These are phyloP conservation scores for Micropoecilia bifurca DNA, from an alignment of 2,797 vertebrate species.

Conservation along the genomic window DNA sequence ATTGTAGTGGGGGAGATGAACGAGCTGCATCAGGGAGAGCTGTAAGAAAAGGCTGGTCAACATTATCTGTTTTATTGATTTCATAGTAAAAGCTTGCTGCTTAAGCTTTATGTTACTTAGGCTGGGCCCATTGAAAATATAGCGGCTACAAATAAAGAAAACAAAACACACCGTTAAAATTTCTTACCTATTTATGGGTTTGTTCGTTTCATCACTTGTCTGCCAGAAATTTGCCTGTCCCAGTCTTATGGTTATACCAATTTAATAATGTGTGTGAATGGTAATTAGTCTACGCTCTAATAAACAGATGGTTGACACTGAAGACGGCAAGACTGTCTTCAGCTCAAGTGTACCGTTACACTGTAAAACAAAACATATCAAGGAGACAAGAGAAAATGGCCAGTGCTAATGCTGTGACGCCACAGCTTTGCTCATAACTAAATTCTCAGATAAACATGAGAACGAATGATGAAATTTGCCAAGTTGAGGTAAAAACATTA, in stretches of 20 bases:
- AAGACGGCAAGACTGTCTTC: slow-evolving; percentile 5
- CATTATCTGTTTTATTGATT: slow-evolving; percentile 88
- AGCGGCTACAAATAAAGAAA: slow-evolving; percentile 77
- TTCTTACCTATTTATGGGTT: slow-evolving; percentile 48
- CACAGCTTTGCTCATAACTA: background rate
- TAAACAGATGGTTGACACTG: slow-evolving; percentile 34
- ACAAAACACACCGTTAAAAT: slow-evolving; percentile 63
- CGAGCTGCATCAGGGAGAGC: slow-evolving; percentile 54
- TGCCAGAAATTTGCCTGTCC: slow-evolving; percentile 52
- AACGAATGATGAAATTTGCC: background rate
- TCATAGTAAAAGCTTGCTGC: slow-evolving; percentile 83
- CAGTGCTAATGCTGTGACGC: background rate
- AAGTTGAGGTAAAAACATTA: background rate
- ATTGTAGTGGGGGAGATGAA: slow-evolving; percentile 41
- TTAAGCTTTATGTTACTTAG: slow-evolving; percentile 84
- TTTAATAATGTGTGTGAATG: slow-evolving; percentile 68
- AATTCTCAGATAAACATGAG: background rate
- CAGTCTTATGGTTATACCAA: slow-evolving; percentile 39
- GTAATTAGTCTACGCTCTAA: slow-evolving; percentile 38
- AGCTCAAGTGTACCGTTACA: background rate
- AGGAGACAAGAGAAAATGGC: background rate
- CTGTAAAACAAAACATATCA: slow-evolving; percentile 14
- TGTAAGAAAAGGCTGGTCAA: slow-evolving; percentile 85
- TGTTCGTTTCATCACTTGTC: slow-evolving; percentile 38
- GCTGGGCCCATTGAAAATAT: slow-evolving; percentile 80